Percentiles rank a stretch among this genome's conserved stretches.
Conservation (phyloP, 2,797 vertebrate genomes). For the Acanthis flammea region DNA sequence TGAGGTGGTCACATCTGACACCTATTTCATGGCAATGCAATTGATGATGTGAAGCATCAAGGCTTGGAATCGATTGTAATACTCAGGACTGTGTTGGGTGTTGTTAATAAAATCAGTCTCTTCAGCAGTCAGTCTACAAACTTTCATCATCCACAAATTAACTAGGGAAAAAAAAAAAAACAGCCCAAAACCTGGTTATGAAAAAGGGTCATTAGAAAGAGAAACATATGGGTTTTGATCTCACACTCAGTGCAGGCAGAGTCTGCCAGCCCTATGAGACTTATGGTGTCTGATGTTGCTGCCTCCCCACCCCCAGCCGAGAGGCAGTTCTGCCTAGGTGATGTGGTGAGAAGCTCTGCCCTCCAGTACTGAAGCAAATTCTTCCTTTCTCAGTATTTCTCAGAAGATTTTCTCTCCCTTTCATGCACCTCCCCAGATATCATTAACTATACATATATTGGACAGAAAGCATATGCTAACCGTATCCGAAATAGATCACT, state of each 20-base stretch:
- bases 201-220: neutral
- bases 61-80: neutral
- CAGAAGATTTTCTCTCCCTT: neutral
- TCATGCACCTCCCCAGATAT: neutral
- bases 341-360: neutral
- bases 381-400: conserved; percentile 5
- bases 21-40: neutral
- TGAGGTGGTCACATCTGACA: neutral
- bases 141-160: neutral
- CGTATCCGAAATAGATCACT: conserved; percentile 15
- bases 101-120: neutral
- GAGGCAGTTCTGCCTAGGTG: neutral
- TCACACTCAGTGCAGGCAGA: neutral
- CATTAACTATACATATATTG: neutral
- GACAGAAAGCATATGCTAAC: neutral
- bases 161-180: neutral
- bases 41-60: neutral
- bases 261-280: neutral
- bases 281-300: neutral
- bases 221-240: conserved; percentile 15
- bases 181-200: neutral
- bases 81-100: neutral
- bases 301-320: neutral
- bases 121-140: neutral
- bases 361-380: neutral